These are phyloP conservation scores for Halesus radiatus DNA, from an alignment of 1,140 invertebrate species.

Conservation along the genomic window DNA sequence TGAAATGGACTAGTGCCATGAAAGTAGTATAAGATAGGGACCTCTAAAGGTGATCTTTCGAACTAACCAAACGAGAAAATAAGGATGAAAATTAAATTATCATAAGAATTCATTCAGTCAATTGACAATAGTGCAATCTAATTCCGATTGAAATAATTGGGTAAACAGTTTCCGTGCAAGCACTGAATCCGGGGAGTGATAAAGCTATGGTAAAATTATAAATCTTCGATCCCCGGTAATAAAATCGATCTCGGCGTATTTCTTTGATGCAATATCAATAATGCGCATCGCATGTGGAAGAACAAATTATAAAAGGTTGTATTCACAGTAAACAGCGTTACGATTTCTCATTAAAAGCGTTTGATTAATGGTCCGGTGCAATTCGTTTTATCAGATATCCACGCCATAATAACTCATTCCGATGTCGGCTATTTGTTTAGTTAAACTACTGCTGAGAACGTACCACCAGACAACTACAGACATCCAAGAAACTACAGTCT, in stretches of 20 bases:
- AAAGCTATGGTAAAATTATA: too few relatives aligned
- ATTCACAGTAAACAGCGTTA: constrained; percentile 2
- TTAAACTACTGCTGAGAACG: constrained; percentile 10
- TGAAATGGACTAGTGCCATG: too few relatives aligned
- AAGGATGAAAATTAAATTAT: too few relatives aligned
- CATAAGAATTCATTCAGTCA: too few relatives aligned
- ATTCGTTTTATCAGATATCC: constrained; percentile 40
- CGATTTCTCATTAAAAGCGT: constrained; percentile 37
- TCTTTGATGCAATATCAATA: background rate
- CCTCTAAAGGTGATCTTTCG: too few relatives aligned
- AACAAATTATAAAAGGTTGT: background rate
- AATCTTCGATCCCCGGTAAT: too few relatives aligned
- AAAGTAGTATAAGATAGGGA: too few relatives aligned
- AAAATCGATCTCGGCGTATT: background rate
- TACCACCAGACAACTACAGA: background rate
- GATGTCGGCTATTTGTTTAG: constrained; percentile 27
- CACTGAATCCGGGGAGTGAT: too few relatives aligned
- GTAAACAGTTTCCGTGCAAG: too few relatives aligned
- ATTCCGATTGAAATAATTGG: too few relatives aligned
- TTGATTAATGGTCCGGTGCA: constrained; percentile 39
- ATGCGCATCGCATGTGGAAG: background rate
- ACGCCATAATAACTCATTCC: constrained; percentile 42
- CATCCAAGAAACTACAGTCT: background rate
- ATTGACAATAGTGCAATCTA: too few relatives aligned
- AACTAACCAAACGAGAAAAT: too few relatives aligned